Percentiles rank a stretch among this genome's conserved stretches.
These are phyloP conservation scores for Philaethria dido DNA, from an alignment of 2,888 invertebrate genomes.

Conservation along the genomic window DNA sequence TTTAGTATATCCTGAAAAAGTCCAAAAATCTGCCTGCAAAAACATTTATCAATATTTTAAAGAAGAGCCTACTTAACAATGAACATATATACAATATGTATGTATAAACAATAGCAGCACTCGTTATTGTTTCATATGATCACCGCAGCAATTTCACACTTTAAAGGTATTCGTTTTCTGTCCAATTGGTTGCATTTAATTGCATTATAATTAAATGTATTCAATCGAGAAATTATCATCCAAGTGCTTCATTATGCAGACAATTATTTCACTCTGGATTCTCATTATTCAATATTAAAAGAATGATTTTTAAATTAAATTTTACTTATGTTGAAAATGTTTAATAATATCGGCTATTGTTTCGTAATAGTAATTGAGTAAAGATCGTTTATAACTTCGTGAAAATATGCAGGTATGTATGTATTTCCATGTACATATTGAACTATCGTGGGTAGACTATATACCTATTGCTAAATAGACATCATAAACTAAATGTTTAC, in stretches of 20 bases:
- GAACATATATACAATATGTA: neutral
- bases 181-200: slow-evolving; percentile 28
- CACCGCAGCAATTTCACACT: slow-evolving; percentile 23
- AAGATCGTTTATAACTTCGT: neutral
- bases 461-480: too few species aligned
- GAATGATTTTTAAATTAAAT: slow-evolving; percentile 10
- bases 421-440: too few species aligned
- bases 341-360: neutral
- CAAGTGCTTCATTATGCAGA: slow-evolving; percentile 26
- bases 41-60: too few species aligned
- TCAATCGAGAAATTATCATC: slow-evolving; percentile 31
- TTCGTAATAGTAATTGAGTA: neutral
- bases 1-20: too few species aligned
- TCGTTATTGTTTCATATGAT: neutral
- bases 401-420: too few species aligned
- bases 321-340: neutral
- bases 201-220: slow-evolving; percentile 28
- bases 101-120: neutral
- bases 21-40: too few species aligned
- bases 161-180: slow-evolving; percentile 14
- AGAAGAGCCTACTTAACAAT: too few species aligned
- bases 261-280: slow-evolving; percentile 16
- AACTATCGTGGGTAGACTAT: too few species aligned
- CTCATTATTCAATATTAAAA: slow-evolving; percentile 13
- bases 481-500: too few species aligned